phyloP scores from a whole-genome alignment of 2,888 invertebrate genomes.

The Athalia circularis region DNA sequence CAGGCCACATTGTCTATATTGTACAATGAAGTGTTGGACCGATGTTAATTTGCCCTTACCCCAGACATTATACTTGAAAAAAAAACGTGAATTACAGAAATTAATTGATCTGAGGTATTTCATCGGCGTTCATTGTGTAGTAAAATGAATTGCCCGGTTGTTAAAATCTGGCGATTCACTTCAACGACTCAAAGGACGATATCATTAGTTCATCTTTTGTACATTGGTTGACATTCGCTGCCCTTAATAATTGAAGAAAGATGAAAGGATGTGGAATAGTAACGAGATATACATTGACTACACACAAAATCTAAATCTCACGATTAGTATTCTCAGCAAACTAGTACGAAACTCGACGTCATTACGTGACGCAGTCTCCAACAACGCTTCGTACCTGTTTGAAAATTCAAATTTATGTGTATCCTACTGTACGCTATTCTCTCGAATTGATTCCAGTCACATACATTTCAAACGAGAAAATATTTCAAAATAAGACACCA shows the following conservation, averaged over 20 bases:
- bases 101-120: not conserved
- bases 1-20: constrained; percentile 12
- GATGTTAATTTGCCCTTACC: not conserved
- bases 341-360: constrained; percentile 16
- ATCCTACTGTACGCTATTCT: not conserved
- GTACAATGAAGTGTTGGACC: constrained; percentile 1
- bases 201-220: too few species aligned
- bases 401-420: constrained; percentile 34
- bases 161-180: too few species aligned
- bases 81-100: not conserved
- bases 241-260: too few species aligned
- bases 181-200: too few species aligned
- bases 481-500: constrained; percentile 19
- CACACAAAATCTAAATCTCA: not conserved
- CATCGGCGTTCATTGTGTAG: not conserved
- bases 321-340: constrained; percentile 32
- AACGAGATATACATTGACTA: not conserved
- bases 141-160: too few species aligned
- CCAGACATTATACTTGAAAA: not conserved
- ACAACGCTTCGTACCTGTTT: not conserved
- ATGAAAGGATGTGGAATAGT: too few species aligned
- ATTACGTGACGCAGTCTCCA: constrained; percentile 5
- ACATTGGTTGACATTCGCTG: too few species aligned
- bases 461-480: not conserved
- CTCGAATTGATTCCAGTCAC: constrained; percentile 21